Evolutionary conservation across 2,888 invertebrate species (phyloP).

Genomic region (Onthophagus sagittarius): DNA sequence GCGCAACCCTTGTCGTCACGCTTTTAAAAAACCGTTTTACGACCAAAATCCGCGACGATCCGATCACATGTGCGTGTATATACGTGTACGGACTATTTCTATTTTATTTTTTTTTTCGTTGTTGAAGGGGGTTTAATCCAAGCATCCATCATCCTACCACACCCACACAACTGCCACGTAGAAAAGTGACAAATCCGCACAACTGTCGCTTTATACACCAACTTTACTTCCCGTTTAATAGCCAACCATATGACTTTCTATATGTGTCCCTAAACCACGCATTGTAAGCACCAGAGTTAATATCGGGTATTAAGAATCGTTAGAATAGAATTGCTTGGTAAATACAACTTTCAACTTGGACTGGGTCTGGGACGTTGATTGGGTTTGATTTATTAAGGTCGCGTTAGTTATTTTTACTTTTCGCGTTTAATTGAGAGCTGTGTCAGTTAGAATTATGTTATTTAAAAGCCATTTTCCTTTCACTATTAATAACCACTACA

Average conservation of each 20-base stretch:
- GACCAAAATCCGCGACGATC: neutral
- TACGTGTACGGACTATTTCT: neutral
- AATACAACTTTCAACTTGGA: constrained; percentile 18
- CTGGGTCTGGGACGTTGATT: constrained; percentile 20
- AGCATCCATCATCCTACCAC: constrained; percentile 35
- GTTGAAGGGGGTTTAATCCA: constrained; percentile 13
- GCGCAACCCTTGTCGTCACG: neutral
- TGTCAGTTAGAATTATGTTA: neutral
- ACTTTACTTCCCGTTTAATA: constrained; percentile 25
- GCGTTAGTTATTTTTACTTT: neutral
- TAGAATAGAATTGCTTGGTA: neutral
- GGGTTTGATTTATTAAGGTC: constrained; percentile 17
- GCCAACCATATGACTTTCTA: constrained; percentile 31
- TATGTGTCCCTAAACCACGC: constrained; percentile 25
- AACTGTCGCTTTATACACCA: constrained; percentile 28
- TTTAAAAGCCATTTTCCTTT: neutral
- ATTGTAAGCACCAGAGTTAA: constrained; percentile 21
- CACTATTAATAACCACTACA: neutral
- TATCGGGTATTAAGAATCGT: constrained; percentile 25
- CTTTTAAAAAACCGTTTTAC: neutral
- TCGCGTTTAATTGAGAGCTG: neutral
- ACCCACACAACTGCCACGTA: constrained; percentile 35
- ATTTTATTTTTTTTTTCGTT: neutral
- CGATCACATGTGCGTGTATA: neutral
- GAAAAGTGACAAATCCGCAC: constrained; percentile 32